phyloP scores from a whole-genome alignment of 2,113 vertebrate species.

The Ceratotherium simum region DNA sequence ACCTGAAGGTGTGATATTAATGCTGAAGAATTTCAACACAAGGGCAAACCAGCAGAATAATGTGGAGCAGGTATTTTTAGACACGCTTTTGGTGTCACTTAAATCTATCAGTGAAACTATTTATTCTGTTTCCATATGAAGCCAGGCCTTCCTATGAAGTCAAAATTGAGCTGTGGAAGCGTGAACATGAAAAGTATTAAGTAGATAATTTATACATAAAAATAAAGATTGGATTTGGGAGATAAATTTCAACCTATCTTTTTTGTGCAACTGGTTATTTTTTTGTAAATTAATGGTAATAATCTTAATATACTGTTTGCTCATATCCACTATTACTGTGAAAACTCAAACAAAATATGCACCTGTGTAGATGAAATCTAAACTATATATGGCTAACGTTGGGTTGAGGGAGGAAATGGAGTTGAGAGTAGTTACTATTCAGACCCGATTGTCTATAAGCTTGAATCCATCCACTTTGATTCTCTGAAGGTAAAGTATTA shows the following conservation, averaged over 20 bases:
- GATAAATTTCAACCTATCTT: not conserved
- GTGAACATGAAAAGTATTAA: not conserved
- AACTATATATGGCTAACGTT: not conserved
- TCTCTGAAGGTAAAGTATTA: not conserved
- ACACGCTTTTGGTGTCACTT: not conserved
- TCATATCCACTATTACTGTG: not conserved
- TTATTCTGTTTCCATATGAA: not conserved
- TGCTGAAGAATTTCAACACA: not conserved
- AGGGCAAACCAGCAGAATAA: not conserved
- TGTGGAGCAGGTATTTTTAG: not conserved
- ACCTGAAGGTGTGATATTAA: not conserved
- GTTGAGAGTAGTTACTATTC: not conserved
- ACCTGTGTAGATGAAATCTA: not conserved
- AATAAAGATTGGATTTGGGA: not conserved
- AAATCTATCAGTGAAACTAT: constrained; percentile 6
- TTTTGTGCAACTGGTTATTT: not conserved
- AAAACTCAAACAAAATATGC: not conserved
- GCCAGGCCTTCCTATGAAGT: not conserved
- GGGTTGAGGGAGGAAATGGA: not conserved
- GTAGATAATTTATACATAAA: not conserved
- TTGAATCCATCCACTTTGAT: not conserved
- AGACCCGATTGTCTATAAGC: not conserved
- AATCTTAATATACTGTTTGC: not conserved
- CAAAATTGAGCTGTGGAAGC: not conserved
- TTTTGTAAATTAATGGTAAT: not conserved